Conservation (phyloP, 2,797 vertebrate genomes). For the Labroides dimidiatus region DNA sequence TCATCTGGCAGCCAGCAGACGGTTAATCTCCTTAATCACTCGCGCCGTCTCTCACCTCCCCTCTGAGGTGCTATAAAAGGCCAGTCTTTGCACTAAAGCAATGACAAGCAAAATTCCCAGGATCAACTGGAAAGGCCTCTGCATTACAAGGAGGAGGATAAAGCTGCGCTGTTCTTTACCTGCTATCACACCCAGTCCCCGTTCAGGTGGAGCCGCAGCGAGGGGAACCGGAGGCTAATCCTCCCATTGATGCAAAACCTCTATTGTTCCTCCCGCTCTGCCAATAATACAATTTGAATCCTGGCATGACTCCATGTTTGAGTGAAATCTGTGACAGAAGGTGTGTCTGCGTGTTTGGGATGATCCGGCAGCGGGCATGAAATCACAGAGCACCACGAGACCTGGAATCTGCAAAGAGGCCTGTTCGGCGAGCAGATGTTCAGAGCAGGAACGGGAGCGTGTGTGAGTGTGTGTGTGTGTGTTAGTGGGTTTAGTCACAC, state of each 20-base stretch:
- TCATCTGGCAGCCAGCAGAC: slow-evolving; percentile 41
- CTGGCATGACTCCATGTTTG: slow-evolving; percentile 58
- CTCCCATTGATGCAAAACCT: slow-evolving; percentile 70
- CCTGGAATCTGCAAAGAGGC: slow-evolving; percentile 56
- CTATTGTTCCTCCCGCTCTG: slow-evolving; percentile 66
- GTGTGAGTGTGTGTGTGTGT: slow-evolving; percentile 41
- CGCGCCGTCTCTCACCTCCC: slow-evolving; percentile 32
- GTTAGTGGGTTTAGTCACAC: slow-evolving; percentile 72
- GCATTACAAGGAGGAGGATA: slow-evolving; percentile 63
- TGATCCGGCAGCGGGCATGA: slow-evolving; percentile 66
- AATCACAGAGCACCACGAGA: slow-evolving; percentile 69
- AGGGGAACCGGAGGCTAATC: slow-evolving; percentile 74
- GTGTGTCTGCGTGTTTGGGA: slow-evolving; percentile 67
- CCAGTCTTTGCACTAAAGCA: slow-evolving; percentile 34
- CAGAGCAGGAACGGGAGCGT: slow-evolving; percentile 46
- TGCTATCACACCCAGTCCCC: slow-evolving; percentile 61
- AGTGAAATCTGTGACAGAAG: slow-evolving; percentile 65
- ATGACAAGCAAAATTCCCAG: slow-evolving; percentile 59
- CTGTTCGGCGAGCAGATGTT: slow-evolving; percentile 76
- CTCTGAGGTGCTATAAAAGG: slow-evolving; percentile 48
- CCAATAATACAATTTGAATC: slow-evolving; percentile 71
- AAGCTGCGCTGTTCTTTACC: slow-evolving; percentile 60
- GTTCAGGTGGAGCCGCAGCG: slow-evolving; percentile 65
- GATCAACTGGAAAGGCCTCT: slow-evolving; percentile 61
- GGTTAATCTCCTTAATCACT: slow-evolving; percentile 65